Percentiles rank a stretch among this genome's conserved stretches.
Conservation (phyloP, 1,140 invertebrate genomes). For the Anthonomus grandis region DNA sequence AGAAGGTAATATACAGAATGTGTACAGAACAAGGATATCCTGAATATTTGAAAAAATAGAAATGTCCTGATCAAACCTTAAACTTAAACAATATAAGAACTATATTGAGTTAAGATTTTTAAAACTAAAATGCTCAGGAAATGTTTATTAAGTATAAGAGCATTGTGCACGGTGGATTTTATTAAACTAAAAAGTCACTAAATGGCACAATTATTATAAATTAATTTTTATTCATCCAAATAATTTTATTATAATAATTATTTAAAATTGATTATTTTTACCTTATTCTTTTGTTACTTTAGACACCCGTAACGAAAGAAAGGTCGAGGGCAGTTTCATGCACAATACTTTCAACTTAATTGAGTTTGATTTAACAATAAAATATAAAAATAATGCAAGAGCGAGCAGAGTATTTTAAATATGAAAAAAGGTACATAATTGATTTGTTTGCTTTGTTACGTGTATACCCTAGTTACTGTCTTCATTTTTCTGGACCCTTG, state of each 20-base stretch:
- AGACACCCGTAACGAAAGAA: background rate
- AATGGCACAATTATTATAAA: constrained; percentile 12
- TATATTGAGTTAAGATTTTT: constrained; percentile 48
- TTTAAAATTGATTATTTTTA: constrained; percentile 14
- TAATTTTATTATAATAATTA: constrained; percentile 20
- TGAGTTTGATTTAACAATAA: background rate
- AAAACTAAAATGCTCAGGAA: background rate
- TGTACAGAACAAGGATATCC: too few relatives aligned
- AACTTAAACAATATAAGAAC: constrained; percentile 39
- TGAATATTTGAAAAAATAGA: too few relatives aligned
- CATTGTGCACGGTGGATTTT: background rate
- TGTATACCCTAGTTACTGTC: constrained; percentile 34
- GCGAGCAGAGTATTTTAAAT: constrained; percentile 1
- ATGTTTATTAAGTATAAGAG: background rate
- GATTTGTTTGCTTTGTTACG: constrained; percentile 25
- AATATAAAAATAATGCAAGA: background rate
- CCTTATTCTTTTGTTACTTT: background rate
- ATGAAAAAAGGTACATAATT: constrained; percentile 41
- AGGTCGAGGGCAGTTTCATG: background rate
- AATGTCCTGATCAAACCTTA: constrained; percentile 40
- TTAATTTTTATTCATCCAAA: constrained; percentile 8
- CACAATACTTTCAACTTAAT: background rate
- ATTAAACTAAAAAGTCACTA: constrained; percentile 3
- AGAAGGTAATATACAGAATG: too few relatives aligned
- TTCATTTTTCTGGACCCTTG: constrained; percentile 57